Base-by-base conservation (phyloP, 2,888 invertebrate species). In the Leptopilina myrica region DNA sequence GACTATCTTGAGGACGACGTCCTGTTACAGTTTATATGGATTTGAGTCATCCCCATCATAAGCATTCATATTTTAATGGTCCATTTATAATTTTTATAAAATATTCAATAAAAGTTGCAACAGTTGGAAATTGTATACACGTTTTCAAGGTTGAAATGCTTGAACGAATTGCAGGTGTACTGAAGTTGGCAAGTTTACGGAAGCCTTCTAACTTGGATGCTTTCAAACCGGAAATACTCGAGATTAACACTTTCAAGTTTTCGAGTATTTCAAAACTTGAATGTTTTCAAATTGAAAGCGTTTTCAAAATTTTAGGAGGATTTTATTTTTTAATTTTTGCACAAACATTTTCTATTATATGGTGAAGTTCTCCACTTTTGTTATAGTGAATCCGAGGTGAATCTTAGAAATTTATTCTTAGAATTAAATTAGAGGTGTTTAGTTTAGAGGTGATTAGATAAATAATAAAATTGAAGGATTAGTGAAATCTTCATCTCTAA, bases 121-220 rank as follows among this genome's bases (percentile, higher is more conserved):
- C 15, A 46, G n/a, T 66, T 66, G 66, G 8, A 43, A 43, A 43
- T 43, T 7, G 43, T 6, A 8, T 8, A 66, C 40, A 66, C n/a
- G 15, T 43, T 66, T 66, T 66, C 66, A 66, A 66, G 66, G 66
- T 66, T 66, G 66, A 66, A 66, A n/a, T 66, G 8, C 66, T 66
- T 66, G 59, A 62, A 62, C 66, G 46, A 43, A 43, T 66, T 46
- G 46, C 15, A 43, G 15, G 46, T 43, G 40, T 49, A 12, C 15
- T 66, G 11, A 66, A 66, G 66, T 66, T 66, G 15, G 15, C 43
- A 66, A 66, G 66, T 66, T 66, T 66, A 15, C 46, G 15, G 43
- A 46, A 66, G 46, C 15, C 66, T 14, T 46, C 43, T 46, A 66
- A 66, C 66, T 66, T 46, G 66, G 46, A 66, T 46, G 66, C 66